Evolutionary conservation across 2,888 invertebrate genomes (phyloP).

Genomic region (Siphlonurus alternatus): DNA sequence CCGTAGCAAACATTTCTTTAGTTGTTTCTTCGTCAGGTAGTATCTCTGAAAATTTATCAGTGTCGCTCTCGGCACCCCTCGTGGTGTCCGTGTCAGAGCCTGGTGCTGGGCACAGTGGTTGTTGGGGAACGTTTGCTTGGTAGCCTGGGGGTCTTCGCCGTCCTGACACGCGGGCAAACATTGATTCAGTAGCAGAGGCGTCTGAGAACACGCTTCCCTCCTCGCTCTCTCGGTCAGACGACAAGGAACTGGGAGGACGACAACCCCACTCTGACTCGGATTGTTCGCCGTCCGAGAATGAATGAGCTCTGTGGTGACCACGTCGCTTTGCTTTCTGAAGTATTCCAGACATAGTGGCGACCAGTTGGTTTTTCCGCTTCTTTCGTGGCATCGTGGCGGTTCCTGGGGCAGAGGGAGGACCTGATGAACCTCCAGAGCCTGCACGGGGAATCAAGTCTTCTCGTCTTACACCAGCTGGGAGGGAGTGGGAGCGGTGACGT

Average conservation of each 20-base stretch:
- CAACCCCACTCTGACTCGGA: constrained; percentile 48
- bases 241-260: constrained; percentile 32
- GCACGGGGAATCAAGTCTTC: constrained; percentile 29
- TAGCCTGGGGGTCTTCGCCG: constrained; percentile 24
- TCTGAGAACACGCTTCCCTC: constrained; percentile 49
- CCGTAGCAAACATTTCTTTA: constrained; percentile 47
- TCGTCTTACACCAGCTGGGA: constrained; percentile 52
- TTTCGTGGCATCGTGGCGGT: constrained; percentile 26
- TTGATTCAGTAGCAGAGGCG: constrained; percentile 39
- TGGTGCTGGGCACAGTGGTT: constrained; percentile 31
- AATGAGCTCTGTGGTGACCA: constrained; percentile 25
- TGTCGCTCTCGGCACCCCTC: constrained; percentile 34
- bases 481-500: constrained; percentile 62
- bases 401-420: constrained; percentile 14
- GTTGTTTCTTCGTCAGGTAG: constrained; percentile 40
- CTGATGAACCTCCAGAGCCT: neutral
- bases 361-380: constrained; percentile 64
- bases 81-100: constrained; percentile 35
- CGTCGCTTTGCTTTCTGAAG: constrained; percentile 68
- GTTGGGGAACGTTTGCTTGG: constrained; percentile 26
- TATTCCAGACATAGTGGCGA: constrained; percentile 69
- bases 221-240: constrained; percentile 37
- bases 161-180: constrained; percentile 44
- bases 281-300: constrained; percentile 12
- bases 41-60: constrained; percentile 17